These are phyloP conservation scores for Acanthococcus lagerstroemiae DNA, from an alignment of 2,888 invertebrate species.

Conservation along the genomic window DNA sequence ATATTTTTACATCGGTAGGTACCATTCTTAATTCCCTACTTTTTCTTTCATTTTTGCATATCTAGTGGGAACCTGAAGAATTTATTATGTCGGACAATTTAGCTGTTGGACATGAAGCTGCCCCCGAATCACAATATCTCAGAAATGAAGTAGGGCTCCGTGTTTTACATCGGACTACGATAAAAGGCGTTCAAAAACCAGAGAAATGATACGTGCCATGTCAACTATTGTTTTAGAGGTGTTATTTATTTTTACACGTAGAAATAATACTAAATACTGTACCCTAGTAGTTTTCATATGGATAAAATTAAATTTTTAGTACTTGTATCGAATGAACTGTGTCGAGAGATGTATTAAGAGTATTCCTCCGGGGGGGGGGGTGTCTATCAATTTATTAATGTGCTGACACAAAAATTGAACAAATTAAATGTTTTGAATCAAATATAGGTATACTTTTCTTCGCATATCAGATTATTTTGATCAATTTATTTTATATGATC, in stretches of 20 bases:
- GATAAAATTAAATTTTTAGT: neutral
- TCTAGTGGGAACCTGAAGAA: constrained; percentile 39
- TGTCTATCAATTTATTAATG: too few species aligned
- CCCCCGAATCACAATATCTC: constrained; percentile 37
- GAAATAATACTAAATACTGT: neutral
- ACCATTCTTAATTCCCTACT: constrained; percentile 21
- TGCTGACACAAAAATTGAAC: too few species aligned
- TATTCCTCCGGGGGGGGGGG: too few species aligned
- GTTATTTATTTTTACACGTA: too few species aligned
- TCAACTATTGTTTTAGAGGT: too few species aligned
- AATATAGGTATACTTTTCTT: too few species aligned
- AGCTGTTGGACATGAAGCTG: constrained; percentile 39
- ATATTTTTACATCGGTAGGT: too few species aligned
- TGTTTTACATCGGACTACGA: constrained; percentile 38
- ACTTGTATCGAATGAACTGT: neutral
- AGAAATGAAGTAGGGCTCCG: constrained; percentile 37
- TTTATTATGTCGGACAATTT: constrained; percentile 40
- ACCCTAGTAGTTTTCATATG: neutral
- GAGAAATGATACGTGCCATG: constrained; percentile 35
- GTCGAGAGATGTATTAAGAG: too few species aligned
- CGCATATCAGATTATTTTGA: too few species aligned
- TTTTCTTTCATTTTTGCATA: neutral
- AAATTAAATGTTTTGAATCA: too few species aligned
- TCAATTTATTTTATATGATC: too few species aligned
- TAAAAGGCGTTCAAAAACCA: constrained; percentile 37